phyloP scores from a whole-genome alignment of 2,888 invertebrate genomes.

The Amphipoea lucens region DNA sequence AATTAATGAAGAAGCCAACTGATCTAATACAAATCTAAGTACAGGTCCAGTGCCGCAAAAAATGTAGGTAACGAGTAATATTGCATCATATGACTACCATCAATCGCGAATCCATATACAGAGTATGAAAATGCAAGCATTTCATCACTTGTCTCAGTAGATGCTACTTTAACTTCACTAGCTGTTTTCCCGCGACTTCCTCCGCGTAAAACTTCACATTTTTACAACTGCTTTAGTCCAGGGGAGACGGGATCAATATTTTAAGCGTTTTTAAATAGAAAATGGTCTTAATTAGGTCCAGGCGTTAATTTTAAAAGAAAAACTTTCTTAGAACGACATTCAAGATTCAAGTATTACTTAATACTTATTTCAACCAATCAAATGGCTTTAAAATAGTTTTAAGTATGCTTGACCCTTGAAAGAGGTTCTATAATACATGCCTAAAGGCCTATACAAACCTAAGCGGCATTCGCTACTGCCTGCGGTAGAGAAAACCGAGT shows the following conservation, averaged over 20 bases:
- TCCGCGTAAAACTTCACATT: neutral
- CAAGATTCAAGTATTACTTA: neutral
- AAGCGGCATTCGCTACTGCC: too few relatives aligned
- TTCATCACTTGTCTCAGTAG: neutral
- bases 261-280: neutral
- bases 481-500: too few relatives aligned
- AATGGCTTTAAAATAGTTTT: neutral
- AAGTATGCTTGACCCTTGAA: neutral
- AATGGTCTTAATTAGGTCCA: neutral
- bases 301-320: neutral
- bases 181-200: neutral
- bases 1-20: slow-evolving; percentile 11
- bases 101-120: slow-evolving; percentile 6
- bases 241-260: too few relatives aligned
- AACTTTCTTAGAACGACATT: neutral
- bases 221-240: neutral
- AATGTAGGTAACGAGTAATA: slow-evolving; percentile 18
- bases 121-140: slow-evolving; percentile 7
- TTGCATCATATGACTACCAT: slow-evolving; percentile 17
- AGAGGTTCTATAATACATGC: too few relatives aligned
- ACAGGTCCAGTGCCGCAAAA: slow-evolving; percentile 4
- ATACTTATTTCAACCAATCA: neutral
- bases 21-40: neutral
- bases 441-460: too few relatives aligned
- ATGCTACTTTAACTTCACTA: neutral